These are phyloP conservation scores for Tromatobia lineatoria DNA, from an alignment of 2,888 invertebrate species.

Conservation along the genomic window DNA sequence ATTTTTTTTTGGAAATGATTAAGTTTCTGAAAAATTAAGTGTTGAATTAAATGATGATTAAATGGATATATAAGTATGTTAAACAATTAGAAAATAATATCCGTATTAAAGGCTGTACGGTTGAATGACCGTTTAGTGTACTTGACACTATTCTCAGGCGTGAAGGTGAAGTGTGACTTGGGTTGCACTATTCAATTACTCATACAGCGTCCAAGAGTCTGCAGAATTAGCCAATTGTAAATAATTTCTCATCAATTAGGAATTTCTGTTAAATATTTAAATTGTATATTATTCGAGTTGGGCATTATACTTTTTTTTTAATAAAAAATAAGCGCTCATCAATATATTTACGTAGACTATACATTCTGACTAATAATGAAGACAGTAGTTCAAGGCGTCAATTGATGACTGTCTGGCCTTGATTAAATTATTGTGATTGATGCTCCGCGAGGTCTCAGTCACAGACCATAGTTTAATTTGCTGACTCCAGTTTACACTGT, in stretches of 20 bases:
- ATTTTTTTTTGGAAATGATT: no score
- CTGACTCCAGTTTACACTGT: not conserved
- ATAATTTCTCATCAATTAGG: not conserved
- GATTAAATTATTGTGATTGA: conserved; percentile 57
- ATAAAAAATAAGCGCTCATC: not conserved
- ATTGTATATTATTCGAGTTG: not conserved
- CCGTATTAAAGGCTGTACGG: not conserved
- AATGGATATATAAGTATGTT: not conserved
- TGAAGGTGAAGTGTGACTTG: conserved; percentile 21
- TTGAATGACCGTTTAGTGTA: not conserved
- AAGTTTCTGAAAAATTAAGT: no score
- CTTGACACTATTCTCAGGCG: conserved; percentile 40
- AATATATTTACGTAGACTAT: not conserved
- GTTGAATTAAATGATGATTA: no score
- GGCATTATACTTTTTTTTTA: not conserved
- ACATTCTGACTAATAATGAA: conserved; percentile 26
- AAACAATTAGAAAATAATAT: not conserved
- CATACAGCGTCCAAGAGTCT: not conserved
- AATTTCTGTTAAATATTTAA: not conserved
- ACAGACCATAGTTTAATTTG: conserved; percentile 29
- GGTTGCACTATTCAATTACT: conserved; percentile 8
- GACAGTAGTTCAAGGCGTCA: conserved; percentile 57
- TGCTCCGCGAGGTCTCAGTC: conserved; percentile 31
- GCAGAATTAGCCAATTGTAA: not conserved
- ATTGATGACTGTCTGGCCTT: conserved; percentile 48